These are phyloP conservation scores for Arctocebus calabarensis DNA, from an alignment of 2,797 vertebrate genomes.

Conservation along the genomic window DNA sequence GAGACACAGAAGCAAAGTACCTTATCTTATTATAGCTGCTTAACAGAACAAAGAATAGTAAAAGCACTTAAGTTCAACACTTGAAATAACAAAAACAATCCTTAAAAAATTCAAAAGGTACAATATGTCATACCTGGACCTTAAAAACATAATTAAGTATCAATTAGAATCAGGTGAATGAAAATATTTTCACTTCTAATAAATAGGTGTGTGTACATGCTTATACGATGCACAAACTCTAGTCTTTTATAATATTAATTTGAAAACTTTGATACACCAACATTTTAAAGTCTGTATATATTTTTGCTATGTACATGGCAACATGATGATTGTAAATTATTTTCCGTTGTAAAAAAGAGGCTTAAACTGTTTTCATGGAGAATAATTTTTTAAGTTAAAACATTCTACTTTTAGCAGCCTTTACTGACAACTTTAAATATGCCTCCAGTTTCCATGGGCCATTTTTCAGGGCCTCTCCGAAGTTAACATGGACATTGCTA, in stretches of 20 bases:
- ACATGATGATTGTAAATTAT: not conserved
- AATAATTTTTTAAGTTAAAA: conserved; percentile 17
- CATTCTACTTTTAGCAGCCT: not conserved
- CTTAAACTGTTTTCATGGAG: not conserved
- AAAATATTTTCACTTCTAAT: conserved; percentile 50
- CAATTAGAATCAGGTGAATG: not conserved
- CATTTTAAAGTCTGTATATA: not conserved
- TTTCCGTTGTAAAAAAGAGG: conserved; percentile 33
- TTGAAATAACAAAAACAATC: conserved; percentile 50
- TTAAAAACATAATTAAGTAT: conserved; percentile 55
- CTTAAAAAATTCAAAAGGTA: conserved; percentile 48
- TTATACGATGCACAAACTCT: not conserved
- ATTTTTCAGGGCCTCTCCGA: not conserved
- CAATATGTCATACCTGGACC: not conserved
- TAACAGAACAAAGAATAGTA: conserved; percentile 27
- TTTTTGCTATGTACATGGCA: not conserved
- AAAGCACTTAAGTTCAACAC: not conserved
- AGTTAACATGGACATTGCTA: not conserved
- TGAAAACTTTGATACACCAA: conserved; percentile 37
- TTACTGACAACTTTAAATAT: conserved; percentile 4
- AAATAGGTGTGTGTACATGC: not conserved
- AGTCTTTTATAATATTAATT: not conserved
- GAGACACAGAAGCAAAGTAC: conserved; percentile 38
- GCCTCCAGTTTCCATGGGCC: not conserved
- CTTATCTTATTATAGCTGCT: conserved; percentile 36